Conservation (phyloP, 2,113 vertebrate species). For the Myotis yumanensis region DNA sequence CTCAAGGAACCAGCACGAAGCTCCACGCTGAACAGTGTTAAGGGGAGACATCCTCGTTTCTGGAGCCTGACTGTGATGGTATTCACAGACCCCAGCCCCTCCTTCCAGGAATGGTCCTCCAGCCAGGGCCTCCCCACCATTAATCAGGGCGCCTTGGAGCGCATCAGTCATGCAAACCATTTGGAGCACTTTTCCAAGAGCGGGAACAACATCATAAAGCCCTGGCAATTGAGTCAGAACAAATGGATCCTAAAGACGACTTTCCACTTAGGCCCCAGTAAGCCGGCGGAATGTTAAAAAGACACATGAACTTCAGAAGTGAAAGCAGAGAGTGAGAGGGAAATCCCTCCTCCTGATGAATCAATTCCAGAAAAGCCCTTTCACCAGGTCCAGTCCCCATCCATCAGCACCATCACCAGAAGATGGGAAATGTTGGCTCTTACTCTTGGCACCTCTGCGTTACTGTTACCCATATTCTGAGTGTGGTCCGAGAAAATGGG, state of each 20-base stretch:
- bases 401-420: not conserved
- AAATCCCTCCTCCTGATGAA: conserved; percentile 36
- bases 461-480: not conserved
- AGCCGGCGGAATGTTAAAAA: conserved; percentile 28
- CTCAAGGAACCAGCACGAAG: not conserved
- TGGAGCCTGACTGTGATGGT: not conserved
- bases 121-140: not conserved
- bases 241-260: conserved; percentile 56
- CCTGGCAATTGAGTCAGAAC: conserved; percentile 26
- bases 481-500: not conserved
- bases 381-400: not conserved
- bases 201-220: conserved; percentile 18
- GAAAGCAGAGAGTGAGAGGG: conserved; percentile 41
- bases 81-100: not conserved
- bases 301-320: conserved; percentile 46
- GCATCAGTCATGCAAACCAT: not conserved
- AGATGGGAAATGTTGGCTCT: conserved; percentile 33
- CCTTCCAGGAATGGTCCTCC: not conserved
- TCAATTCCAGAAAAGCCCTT: conserved; percentile 60
- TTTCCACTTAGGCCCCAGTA: not conserved
- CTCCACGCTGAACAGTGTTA: not conserved
- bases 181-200: conserved; percentile 35
- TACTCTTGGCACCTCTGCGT: not conserved
- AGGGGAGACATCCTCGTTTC: not conserved
- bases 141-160: rapidly evolving